Evolutionary conservation across 2,797 vertebrate species (phyloP).

Genomic region (Silurus lanzhouensis): DNA sequence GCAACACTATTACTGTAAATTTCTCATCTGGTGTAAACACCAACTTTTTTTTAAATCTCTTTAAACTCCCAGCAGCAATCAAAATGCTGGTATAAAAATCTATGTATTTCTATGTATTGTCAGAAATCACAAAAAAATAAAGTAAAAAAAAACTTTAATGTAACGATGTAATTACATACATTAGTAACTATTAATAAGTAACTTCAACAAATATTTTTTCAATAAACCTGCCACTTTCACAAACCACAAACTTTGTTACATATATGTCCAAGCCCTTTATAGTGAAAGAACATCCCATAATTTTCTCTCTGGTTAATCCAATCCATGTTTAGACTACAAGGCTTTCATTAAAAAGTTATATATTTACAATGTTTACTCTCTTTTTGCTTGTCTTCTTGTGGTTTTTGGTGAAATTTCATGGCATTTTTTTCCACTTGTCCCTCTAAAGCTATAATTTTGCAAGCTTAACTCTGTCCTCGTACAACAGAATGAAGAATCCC

Average conservation of each 20-base stretch:
- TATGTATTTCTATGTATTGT: too few relatives aligned
- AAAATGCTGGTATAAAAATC: not conserved
- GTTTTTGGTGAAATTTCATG: conserved; percentile 49
- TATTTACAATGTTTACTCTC: conserved; percentile 51
- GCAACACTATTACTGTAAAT: conserved; percentile 7
- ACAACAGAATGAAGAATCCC: conserved; percentile 52
- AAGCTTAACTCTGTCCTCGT: conserved; percentile 50
- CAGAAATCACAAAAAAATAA: not conserved
- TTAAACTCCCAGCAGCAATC: not conserved
- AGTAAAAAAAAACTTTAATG: not conserved
- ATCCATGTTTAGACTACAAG: conserved; percentile 23
- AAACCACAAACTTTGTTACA: not conserved
- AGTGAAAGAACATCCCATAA: conserved; percentile 12
- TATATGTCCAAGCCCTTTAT: not conserved
- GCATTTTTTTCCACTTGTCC: conserved; percentile 45
- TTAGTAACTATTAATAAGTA: not conserved
- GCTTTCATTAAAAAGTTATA: conserved; percentile 54
- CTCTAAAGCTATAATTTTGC: conserved; percentile 57
- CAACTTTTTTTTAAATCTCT: not conserved
- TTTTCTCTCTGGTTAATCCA: conserved; percentile 10
- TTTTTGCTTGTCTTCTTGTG: conserved; percentile 48
- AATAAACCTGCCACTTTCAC: not conserved
- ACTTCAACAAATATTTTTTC: not conserved
- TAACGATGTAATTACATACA: not conserved
- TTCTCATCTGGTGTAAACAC: conserved; percentile 18